Percentiles rank a stretch among this genome's conserved stretches.
Evolutionary conservation across 2,113 vertebrate species (phyloP).

Genomic region (Catharus minimus): DNA sequence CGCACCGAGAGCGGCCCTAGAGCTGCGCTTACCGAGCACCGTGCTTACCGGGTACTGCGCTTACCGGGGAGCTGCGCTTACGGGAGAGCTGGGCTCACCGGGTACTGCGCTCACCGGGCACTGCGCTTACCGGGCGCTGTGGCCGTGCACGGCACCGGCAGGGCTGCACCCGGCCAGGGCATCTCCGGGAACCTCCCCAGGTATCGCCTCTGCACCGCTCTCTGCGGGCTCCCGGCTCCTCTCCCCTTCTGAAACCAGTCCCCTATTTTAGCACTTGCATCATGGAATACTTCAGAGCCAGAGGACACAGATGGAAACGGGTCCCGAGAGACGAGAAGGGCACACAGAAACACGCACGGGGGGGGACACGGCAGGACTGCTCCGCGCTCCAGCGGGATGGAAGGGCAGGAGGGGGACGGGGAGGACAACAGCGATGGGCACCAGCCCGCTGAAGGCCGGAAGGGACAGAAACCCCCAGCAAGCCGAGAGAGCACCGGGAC

Average conservation of each 20-base stretch:
- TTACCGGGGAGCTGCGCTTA: too few species aligned
- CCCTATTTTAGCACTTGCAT: not conserved
- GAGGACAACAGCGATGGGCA: not conserved
- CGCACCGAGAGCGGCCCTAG: not conserved
- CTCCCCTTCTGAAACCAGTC: not conserved
- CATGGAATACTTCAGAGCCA: not conserved
- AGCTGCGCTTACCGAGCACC: not conserved
- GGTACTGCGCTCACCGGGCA: too few species aligned
- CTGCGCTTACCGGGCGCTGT: not conserved
- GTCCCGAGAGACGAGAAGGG: not conserved
- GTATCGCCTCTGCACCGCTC: not conserved
- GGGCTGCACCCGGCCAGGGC: not conserved
- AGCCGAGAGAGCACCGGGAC: not conserved
- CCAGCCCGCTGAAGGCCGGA: not conserved
- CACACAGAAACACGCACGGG: not conserved
- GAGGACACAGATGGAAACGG: not conserved
- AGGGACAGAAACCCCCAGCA: not conserved
- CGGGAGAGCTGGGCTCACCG: too few species aligned
- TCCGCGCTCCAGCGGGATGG: not conserved
- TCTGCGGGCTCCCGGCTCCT: fast-evolving
- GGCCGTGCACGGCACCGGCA: not conserved
- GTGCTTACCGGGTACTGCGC: not conserved
- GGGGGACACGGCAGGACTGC: not conserved
- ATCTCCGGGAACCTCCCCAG: fast-evolving
- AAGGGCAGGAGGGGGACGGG: not conserved